Base-by-base conservation (phyloP, 2,113 vertebrate species). In the Mus spicilegus region DNA sequence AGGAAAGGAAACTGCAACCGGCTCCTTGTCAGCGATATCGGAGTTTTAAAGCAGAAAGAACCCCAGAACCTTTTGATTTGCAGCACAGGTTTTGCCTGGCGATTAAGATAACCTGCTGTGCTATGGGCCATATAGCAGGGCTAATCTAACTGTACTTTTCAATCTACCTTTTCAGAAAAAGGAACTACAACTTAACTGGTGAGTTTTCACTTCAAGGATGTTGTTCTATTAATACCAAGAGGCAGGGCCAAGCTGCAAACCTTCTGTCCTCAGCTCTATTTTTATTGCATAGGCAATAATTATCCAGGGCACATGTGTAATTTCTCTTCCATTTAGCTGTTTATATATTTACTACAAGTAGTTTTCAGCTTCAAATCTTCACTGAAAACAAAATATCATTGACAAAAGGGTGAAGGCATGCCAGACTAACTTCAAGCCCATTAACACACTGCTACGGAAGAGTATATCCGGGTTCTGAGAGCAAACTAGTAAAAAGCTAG, bases 11-110 rank as follows among this genome's bases (percentile, higher is more conserved):
- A 85, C 22, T 94, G 75, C 33, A 92, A 67, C 14, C 89, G 80
- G 87, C 73, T 95, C 94, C 69, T 81, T 92, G 78, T 87, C 4
- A 1, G 70, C 54, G 88, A 87, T 19, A 82, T 78, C 36, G 91
- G 39, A 72, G 28, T 90, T 95, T 94, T 86, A 90, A 94, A 90
- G 70, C 30, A 30, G 61, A 90, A 96, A 78, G 67, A 94, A 93
- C 9, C 30, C 76, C n/a, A n/a, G 72, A 63, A 92, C 56, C 30
- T 91, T 91, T 82, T 95, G 70, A 67, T 96, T 89, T 90, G 67
- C 93, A 86, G 36, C 61, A 67, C 5, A 51, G 51, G 56, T 36
- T 95, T 54, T 87, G 89, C 56, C 86, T 63, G 58, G 69, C 42
- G 76, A 90, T 94, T 89, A 93, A 80, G 42, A 92, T 72, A 85